Base-by-base conservation (phyloP, 1,140 invertebrate species). In the Trachelipus rathkii region DNA sequence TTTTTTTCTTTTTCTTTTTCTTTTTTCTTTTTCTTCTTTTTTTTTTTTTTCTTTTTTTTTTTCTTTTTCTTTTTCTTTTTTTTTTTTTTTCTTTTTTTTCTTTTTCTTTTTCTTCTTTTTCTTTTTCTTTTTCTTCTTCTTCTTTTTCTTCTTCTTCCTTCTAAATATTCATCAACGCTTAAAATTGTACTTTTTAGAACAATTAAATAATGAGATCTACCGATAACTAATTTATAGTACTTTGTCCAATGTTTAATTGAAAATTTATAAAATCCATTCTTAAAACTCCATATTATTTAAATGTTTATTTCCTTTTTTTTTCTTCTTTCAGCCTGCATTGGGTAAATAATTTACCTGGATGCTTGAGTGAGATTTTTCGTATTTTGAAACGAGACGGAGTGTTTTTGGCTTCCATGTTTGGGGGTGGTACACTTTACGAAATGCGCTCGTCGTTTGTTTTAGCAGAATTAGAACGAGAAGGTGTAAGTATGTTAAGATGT, bases 381-480 rank as follows among this genome's bases (percentile, higher is more conserved):
- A 83, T 87, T 71, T 85, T 99, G 23, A 95, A 92, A 85, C 90
- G 91, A 76, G 97, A 99, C 87, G 96, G 97, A 44, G 95, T 92
- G 0, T 94, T 99, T 77, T 87, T 99, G 81, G 97, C 92, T 0
- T 91, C 95, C 33, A 88, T 99, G 81, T 98, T 99, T 88, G 97
- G 96, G n/a, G 94, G 95, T 2, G 96, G 99, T 81, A 98, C 96
- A 0, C 86, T 99, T 5, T 97, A 91, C 87, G 95, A 99, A 87
- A 85, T 99, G 13, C 88, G 93, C 46, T 93, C 95, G 74, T 91
- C 96, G 0, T 86, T 99, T 50, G 97, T 99, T 85, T 84, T 99
- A 77, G 97, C 96, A 6, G 97, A 99, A 85, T 85, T 91, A 45
- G 97, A 99, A 87, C 88, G 95, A 78, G 88, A 93, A 82, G 97